Base-by-base conservation (phyloP, 64 coral and sea anemone genomes). In the Dendronephthya gigantea region DNA sequence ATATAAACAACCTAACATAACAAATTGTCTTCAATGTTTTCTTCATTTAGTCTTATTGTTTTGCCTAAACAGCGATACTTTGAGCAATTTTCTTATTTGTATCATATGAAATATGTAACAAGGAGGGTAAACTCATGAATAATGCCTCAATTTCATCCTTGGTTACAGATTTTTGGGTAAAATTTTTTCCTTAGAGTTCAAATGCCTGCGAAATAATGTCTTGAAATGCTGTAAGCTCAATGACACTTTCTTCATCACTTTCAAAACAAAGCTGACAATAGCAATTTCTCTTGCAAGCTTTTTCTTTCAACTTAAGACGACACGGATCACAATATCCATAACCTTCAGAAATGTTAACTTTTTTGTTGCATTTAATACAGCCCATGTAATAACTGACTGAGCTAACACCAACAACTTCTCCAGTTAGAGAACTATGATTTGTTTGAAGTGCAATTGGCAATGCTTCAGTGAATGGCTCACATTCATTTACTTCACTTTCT, bases 341-440 rank as follows among this genome's bases (percentile, higher is more conserved):
- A 70, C 66, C 66, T 25, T 9, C 9, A 31, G 29, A 9, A 70
- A n/a, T n/a, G 25, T 9, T 31, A 70, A 70, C 66, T n/a, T 8
- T 70, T 31, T 70, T 70, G 23, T 70, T 70, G 66, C 66, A 70
- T 70, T 70, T 70, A 70, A 70, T 70, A n/a, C 66, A 70, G 23
- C 9, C 66, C 23, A 70, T 8, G 23, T 70, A 70, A n/a, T 9
- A 70, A n/a, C 23, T 70, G 66, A 70, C 29, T 70, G 66, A 9
- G 66, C 66, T n/a, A 70, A 70, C 23, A 9, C 66, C 66, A 70
- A 70, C 9, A 31, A 70, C 25, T 70, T 70, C 66, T 31, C 66
- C 66, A 70, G 66, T 70, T 70, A n/a, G 8, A 9, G 66, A 70
- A 70, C 8, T n/a, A n/a, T 70, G 17, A n/a, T n/a, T 70, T 8